Evolutionary conservation across 1,140 invertebrate genomes (phyloP), one percentile per base, ranked within the genome.

Genomic region (Nasonia giraulti): DNA sequence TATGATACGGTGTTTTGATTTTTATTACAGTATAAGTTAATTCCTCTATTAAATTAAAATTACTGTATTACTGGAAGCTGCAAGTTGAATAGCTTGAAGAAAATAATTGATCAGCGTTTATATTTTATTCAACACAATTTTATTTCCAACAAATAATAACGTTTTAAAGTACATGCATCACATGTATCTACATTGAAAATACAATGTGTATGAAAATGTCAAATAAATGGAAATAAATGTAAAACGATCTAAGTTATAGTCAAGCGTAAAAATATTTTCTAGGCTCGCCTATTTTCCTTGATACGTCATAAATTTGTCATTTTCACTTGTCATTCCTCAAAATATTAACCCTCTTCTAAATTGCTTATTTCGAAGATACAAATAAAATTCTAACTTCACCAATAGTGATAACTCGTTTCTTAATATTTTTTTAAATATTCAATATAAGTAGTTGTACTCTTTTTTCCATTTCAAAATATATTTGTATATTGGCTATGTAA

Each of bases 351-450:
- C 7, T 66, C 17, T 80, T 47, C 40, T 20, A 62, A 79, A 66
- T n/a, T 68, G 5, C 11, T 27, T 40, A 44, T 33, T 31, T 47
- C 4, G 17, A 40, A n/a, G 37, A 77, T 77, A 68, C 6, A 79
- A 71, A 79, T 79, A 50, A 81, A 83, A 80, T 80, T 80, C 75
- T 14, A 6, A 78, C 68, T 80, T 84, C 77, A 84, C 83, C 37
- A 66, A 40, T 27, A 40, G 68, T 44, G 71, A 85, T 80, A 80
- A 80, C n/a, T 75, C 33, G 80, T 40, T 76, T 69, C 20, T 1
- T 76, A 50, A 37, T 11, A 62, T 69, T 31, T 37, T 23, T 69
- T 71, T 14, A 11, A 79, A 23, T 55, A 23, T 23, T 80, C 23
- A 37, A 37, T 37, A 37, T 27, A 17, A 40, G 37, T 71, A 44